Base-by-base conservation (phyloP, 2,888 invertebrate genomes). In the Cantharis nigra region DNA sequence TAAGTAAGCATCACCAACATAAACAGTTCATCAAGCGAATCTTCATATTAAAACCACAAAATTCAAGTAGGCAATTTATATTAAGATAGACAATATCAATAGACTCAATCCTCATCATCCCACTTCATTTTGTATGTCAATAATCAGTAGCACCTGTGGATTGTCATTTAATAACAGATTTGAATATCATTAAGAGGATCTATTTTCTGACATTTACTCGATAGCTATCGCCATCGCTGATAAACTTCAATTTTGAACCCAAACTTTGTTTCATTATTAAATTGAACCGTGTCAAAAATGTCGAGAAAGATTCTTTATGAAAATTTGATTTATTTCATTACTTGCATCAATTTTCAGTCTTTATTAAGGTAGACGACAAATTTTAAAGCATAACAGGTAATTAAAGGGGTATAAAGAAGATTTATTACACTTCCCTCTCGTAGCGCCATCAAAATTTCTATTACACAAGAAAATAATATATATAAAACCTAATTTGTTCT, bases 121-220 rank as follows among this genome's bases (percentile, higher is more conserved):
- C 75, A 75, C 75, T 69, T 72, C 71, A 70, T 74, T 72, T 70
- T 64, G 67, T 72, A 64, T 75, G 74, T 74, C 70, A 71, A 74
- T 70, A 76, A 62, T 71, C 63, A 70, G 67, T 74, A 70, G 74
- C 83, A 83, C 83, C 83, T 83, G 83, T 83, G 80, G 83, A 82
- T 80, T 79, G 81, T 81, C 81, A 82, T 83, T 83, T 81, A 82
- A 82, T 83, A 83, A 81, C 82, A 82, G 81, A 83, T 82, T 83
- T 82, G 82, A 80, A 81, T 81, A 80, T 82, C 82, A 83, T 83
- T 82, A 81, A 78, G 78, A 73, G 79, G 81, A 77, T 82, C 82
- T 81, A 82, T 81, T 28, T 79, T 83, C 79, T 82, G 83, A 83
- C 83, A 82, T 81, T 75, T 76, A 75, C 82, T 81, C 80, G 81